A percentile compares a stretch with the other conserved stretches of the same genome.
These are phyloP conservation scores for Aphrophora alni DNA, from an alignment of 2,888 invertebrate genomes.

Conservation along the genomic window DNA sequence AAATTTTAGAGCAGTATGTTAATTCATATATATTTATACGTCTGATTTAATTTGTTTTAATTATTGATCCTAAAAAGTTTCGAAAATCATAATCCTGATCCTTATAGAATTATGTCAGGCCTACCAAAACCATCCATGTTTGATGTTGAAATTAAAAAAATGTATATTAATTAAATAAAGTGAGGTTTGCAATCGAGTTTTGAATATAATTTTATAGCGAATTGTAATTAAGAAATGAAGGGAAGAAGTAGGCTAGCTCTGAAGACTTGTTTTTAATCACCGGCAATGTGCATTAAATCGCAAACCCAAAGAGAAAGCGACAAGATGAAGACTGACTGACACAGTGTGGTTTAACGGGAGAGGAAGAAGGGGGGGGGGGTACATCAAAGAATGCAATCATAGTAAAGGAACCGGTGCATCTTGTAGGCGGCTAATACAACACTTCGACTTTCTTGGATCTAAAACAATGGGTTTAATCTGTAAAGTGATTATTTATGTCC, in stretches of 20 bases:
- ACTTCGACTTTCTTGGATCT: background rate
- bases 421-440: background rate
- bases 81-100: too few relatives aligned
- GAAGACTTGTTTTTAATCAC: conserved; percentile 38
- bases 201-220: background rate
- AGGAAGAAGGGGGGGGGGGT: background rate
- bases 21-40: too few relatives aligned
- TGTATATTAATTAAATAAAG: background rate
- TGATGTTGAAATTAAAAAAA: background rate
- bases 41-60: too few relatives aligned
- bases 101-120: too few relatives aligned
- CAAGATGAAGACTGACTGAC: background rate
- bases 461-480: too few relatives aligned
- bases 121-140: too few relatives aligned
- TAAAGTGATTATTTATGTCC: background rate
- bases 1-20: too few relatives aligned
- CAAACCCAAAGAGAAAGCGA: background rate
- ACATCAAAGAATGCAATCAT: background rate
- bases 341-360: background rate
- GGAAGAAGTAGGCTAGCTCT: background rate
- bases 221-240: background rate
- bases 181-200: background rate
- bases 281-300: conserved; percentile 29
- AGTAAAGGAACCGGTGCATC: background rate
- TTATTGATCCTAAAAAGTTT: too few relatives aligned